Evolutionary conservation across 35 echinoderm and acorn worm genomes (phyloP), one percentile per base, ranked within the genome.

Genomic region (Stichopus chloronotus): DNA sequence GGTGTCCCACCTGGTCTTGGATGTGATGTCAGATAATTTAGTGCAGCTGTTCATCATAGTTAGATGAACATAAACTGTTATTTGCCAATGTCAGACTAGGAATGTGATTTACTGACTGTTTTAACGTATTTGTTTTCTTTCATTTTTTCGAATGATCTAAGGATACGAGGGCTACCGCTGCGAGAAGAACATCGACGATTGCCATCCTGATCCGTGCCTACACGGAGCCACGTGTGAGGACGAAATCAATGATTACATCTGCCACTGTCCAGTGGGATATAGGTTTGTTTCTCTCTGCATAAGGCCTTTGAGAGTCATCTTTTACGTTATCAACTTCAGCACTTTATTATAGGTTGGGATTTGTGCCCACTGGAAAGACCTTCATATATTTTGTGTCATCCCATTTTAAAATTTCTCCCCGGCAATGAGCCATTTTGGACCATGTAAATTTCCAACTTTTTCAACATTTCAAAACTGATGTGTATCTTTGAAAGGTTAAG

Each of bases 101-200:
- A 43, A 43, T 43, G 30, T 43, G 30, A 43, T 43, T 43, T 43
- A 43, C 0, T 9, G 19, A 17, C 61, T 65, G 4, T 65, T 65
- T 65, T 65, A 65, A 65, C 61, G 11, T 65, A 0, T 10, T 65
- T 65, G 61, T 65, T 9, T 65, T 65, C 11, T 65, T 8, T 65
- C 9, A 65, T 65, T 65, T 65, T 65, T 65, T n/a, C n/a, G 52
- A 56, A 43, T 9, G 9, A 21, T 13, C 6, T 4, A 21, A 88
- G 81, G 90, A 23, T 96, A 59, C 58, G 61, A 88, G 53, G 93
- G 95, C 24, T 25, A 16, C 43, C 79, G 86, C 17, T 96, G 95
- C 57, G 95, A 96, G 77, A 96, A 59, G 4, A 87, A 96, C 83
- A 88, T 90, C 10, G 56, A 96, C 57, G 90, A 96, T 76, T 96